Percentiles rank a stretch among this genome's conserved stretches.
Evolutionary conservation across 2,113 vertebrate species (phyloP).

Genomic region (Epinephelus lanceolatus): DNA sequence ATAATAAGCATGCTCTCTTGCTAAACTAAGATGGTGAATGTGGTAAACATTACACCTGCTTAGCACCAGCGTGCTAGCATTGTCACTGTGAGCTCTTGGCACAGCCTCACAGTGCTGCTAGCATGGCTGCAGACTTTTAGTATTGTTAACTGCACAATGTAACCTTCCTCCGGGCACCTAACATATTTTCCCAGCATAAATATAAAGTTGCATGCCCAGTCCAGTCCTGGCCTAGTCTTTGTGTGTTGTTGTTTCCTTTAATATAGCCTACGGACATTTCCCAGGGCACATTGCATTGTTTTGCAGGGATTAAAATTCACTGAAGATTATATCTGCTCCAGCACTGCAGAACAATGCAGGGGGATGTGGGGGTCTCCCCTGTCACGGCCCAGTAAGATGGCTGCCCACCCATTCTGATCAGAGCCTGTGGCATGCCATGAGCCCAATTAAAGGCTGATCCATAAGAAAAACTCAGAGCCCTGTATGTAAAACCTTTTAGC

Average conservation of each 20-base stretch:
- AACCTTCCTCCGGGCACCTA: constrained; percentile 1
- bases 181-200: constrained; percentile 2
- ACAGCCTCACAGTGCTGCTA: not conserved
- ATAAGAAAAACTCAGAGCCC: constrained; percentile 53
- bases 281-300: constrained; percentile 76
- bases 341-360: constrained; percentile 77
- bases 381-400: constrained; percentile 58
- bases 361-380: constrained; percentile 50
- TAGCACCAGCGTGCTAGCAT: not conserved
- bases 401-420: constrained; percentile 84
- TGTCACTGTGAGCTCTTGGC: not conserved
- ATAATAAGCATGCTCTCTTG: not conserved
- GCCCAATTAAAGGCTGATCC: constrained; percentile 74
- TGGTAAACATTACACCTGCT: not conserved
- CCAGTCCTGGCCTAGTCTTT: not conserved
- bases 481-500: constrained; percentile 49
- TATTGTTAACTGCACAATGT: not conserved
- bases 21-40: not conserved
- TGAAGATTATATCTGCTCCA: constrained; percentile 81
- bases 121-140: not conserved
- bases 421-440: constrained; percentile 66
- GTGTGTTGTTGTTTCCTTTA: constrained; percentile 62
- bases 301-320: constrained; percentile 81
- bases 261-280: constrained; percentile 62
- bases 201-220: constrained; percentile 12